These are phyloP conservation scores for Phymatocera aterrima DNA, from an alignment of 2,888 invertebrate species.

Conservation along the genomic window DNA sequence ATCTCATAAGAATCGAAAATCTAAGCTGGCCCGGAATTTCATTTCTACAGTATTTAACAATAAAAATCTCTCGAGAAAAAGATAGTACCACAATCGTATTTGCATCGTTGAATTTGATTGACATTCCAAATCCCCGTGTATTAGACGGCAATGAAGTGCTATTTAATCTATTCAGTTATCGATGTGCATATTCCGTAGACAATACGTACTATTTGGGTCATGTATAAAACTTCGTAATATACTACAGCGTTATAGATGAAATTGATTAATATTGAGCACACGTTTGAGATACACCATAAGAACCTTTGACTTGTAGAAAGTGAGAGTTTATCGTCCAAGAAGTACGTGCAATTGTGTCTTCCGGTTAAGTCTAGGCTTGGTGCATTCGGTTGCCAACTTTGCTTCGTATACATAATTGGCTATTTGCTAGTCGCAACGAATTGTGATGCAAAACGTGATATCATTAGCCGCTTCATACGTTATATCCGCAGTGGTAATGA, in stretches of 20 bases:
- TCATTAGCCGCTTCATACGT: conserved; percentile 11
- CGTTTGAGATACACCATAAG: conserved; percentile 14
- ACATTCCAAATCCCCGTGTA: neutral
- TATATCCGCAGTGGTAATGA: neutral
- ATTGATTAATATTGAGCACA: conserved; percentile 25
- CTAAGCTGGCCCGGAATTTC: neutral
- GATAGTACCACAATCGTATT: neutral
- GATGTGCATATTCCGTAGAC: neutral
- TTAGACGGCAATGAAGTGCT: neutral
- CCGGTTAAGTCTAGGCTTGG: conserved; percentile 16
- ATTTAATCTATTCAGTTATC: neutral
- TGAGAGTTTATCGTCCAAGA: conserved; percentile 24
- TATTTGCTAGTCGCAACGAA: conserved; percentile 27
- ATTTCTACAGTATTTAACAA: neutral
- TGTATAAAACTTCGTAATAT: neutral
- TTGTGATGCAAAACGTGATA: conserved; percentile 6
- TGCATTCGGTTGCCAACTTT: conserved; percentile 19
- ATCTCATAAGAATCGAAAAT: neutral
- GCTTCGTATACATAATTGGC: conserved; percentile 16
- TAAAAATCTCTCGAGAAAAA: neutral
- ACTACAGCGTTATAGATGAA: conserved; percentile 6
- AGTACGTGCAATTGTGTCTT: conserved; percentile 26
- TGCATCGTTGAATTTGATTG: neutral
- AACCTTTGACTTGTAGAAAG: conserved; percentile 33
- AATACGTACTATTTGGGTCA: neutral